Conservation (phyloP, 1,140 invertebrate genomes). For the Amphibalanus amphitrite region DNA sequence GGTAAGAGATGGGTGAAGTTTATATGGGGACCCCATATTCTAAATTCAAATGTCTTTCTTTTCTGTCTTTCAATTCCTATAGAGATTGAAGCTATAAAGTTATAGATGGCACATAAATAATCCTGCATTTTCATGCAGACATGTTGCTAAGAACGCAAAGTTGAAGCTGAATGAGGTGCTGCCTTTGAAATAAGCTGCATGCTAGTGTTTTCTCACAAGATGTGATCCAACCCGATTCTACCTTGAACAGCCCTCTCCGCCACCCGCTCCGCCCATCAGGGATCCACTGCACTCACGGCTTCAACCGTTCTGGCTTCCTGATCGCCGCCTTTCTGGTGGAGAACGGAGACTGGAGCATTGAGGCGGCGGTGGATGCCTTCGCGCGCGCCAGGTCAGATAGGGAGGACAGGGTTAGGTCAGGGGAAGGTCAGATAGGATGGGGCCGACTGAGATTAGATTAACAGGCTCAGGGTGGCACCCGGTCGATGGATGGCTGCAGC, state of each 20-base stretch:
- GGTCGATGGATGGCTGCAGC: too few relatives aligned
- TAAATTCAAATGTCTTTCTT: conserved; percentile 9
- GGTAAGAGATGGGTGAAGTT: background rate
- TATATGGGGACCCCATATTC: background rate
- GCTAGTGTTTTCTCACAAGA: too few relatives aligned
- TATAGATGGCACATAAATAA: too few relatives aligned
- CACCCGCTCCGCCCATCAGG: conserved; percentile 34
- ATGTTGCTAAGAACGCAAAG: too few relatives aligned
- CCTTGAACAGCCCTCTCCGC: too few relatives aligned
- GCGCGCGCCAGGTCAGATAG: conserved; percentile 37
- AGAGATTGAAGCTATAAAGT: too few relatives aligned
- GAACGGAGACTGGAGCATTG: conserved; percentile 52
- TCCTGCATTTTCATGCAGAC: too few relatives aligned
- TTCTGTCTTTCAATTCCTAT: conserved; percentile 7
- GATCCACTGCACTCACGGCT: conserved; percentile 98
- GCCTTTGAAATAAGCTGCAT: too few relatives aligned
- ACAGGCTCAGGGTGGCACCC: too few relatives aligned
- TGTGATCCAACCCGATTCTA: too few relatives aligned
- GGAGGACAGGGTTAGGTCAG: conserved; percentile 7
- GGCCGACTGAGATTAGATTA: too few relatives aligned
- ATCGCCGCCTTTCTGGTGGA: conserved; percentile 80
- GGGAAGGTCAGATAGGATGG: background rate
- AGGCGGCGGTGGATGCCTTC: conserved; percentile 62
- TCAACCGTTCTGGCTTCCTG: conserved; percentile 92
- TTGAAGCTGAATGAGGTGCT: too few relatives aligned